These are phyloP conservation scores for Corythornis leucogaster DNA, from an alignment of 2,797 vertebrate species.

Conservation along the genomic window DNA sequence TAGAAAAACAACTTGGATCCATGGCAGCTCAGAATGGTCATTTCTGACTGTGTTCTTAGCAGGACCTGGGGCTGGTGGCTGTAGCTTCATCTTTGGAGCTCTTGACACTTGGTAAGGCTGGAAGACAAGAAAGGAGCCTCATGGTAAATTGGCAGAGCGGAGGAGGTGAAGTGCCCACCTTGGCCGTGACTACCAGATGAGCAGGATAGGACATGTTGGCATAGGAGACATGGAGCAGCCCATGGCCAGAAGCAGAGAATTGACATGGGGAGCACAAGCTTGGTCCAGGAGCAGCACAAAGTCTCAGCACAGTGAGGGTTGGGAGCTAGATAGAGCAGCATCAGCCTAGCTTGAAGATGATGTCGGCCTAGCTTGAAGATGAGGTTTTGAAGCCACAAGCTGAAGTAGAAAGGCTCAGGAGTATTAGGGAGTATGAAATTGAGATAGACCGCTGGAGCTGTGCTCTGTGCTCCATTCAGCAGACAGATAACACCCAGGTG, in stretches of 20 bases:
- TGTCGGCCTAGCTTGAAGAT: too few relatives aligned
- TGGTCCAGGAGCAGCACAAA: background rate
- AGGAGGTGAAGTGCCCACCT: background rate
- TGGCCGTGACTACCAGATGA: accelerated
- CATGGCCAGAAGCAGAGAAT: background rate
- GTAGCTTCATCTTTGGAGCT: background rate
- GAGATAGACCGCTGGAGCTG: too few relatives aligned
- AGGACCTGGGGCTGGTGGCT: background rate
- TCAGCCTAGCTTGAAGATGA: background rate
- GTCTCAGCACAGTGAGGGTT: accelerated
- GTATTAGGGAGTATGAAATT: too few relatives aligned
- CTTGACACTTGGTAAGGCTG: background rate
- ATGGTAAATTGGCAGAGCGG: background rate
- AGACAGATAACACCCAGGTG: too few relatives aligned
- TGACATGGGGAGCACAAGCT: background rate
- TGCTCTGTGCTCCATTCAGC: too few relatives aligned
- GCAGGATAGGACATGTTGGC: background rate
- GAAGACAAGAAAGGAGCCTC: background rate
- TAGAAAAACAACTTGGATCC: background rate
- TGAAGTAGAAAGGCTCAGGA: too few relatives aligned
- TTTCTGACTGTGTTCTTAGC: background rate
- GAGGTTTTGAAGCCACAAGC: too few relatives aligned
- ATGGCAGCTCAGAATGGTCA: background rate
- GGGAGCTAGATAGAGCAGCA: accelerated
- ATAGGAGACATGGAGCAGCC: background rate